Evolutionary conservation across 2,113 vertebrate species (phyloP), one percentile per base, ranked within the genome.

Genomic region (Sitta europaea): DNA sequence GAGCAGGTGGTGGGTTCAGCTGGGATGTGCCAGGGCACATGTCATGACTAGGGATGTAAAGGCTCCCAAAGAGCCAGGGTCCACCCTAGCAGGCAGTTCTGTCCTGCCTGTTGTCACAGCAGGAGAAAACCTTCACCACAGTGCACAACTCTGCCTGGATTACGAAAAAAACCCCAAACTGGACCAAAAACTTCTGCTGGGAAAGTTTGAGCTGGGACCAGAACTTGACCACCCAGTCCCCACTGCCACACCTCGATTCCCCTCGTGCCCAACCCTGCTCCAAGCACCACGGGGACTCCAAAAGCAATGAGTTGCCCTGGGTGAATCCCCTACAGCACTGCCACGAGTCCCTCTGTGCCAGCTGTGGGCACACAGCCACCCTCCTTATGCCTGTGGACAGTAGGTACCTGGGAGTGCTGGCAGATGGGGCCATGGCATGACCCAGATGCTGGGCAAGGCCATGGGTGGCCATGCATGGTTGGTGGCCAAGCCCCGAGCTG

Each of bases 281-380:
- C 0, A 1, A 84, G 42, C 59, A 20, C 63, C 23, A 2, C 0
- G 4, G 8, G 11, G 63, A n/a, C 42, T 13, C n/a, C n/a, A 36
- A 66, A 75, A 53, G 23, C 63, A 21, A 22, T 3, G 67, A 36
- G 4, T 1, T 73, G 11, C n/a, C 14, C 62, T n/a, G 45, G 50
- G 18, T 28, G 48, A 71, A 42, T 12, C 25, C 33, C 31, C 35
- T 16, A 4, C 0, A 61, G 48, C 79, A n/a, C 24, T 76, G 14
- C 62, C 67, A 62, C 0, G 0, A 33, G 75, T 48, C 16, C 51
- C 47, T 62, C 0, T 0, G 43, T 8, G 2, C 45, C 63, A 65
- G 50, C 58, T 0, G 0, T 0, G 6, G 54, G 63, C 40, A 65
- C 15, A 33, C 1, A 4, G 45, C 14, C 74, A 19, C 66, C 5